Conservation (phyloP, 2,888 invertebrate genomes). For the Chorisops tibialis region DNA sequence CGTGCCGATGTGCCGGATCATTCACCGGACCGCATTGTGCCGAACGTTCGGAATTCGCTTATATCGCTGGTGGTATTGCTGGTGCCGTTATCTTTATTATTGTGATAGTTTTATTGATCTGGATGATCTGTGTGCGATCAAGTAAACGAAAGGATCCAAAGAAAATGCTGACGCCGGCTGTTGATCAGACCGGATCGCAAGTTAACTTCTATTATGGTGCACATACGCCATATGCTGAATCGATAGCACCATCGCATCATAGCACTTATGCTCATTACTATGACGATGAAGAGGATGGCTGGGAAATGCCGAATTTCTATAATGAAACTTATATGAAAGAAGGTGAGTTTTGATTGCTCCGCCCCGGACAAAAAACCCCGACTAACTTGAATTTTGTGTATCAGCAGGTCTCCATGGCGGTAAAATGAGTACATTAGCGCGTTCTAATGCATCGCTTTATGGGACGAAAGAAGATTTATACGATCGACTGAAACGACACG, state of each 20-base stretch:
- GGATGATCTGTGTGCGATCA: constrained; percentile 96
- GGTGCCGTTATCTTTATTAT: constrained; percentile 92
- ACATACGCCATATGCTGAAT: constrained; percentile 91
- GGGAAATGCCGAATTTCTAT: constrained; percentile 97
- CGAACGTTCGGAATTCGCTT: constrained; percentile 92
- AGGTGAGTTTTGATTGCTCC: constrained; percentile 47
- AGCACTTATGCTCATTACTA: constrained; percentile 95
- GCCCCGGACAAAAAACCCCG: no score
- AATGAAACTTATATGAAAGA: constrained; percentile 96
- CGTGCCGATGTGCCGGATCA: constrained; percentile 86
- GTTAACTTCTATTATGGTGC: constrained; percentile 96
- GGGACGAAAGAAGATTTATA: constrained; percentile 94
- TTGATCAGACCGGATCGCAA: constrained; percentile 88
- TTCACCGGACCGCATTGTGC: constrained; percentile 87
- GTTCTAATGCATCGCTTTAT: constrained; percentile 90
- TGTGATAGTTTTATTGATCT: constrained; percentile 85
- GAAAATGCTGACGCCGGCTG: constrained; percentile 83
- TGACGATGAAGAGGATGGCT: constrained; percentile 92
- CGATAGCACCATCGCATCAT: constrained; percentile 92
- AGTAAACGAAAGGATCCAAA: constrained; percentile 85
- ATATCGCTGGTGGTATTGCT: constrained; percentile 91
- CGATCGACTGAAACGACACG: constrained; percentile 91
- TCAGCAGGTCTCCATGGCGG: constrained; percentile 70
- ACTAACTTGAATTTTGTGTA: not conserved
- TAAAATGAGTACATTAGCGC: constrained; percentile 88